Percentiles rank a stretch among this genome's conserved stretches.
phyloP scores from a whole-genome alignment of 1,140 invertebrate genomes.

The Eciton burchellii region DNA sequence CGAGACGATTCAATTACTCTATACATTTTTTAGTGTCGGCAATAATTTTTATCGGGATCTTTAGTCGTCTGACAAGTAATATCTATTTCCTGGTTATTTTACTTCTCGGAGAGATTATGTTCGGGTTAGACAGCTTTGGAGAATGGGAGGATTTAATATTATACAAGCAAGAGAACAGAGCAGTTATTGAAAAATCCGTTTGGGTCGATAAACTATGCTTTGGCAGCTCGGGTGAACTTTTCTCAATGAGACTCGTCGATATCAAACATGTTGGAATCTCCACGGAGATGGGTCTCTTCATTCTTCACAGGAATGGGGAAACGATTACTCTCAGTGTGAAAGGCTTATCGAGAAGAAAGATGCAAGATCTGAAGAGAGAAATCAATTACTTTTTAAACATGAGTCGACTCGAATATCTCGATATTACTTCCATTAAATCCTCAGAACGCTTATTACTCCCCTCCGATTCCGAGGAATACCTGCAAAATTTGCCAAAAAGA shows the following conservation, averaged over 20 bases:
- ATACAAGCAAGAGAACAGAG: conserved; percentile 72
- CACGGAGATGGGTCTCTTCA: conserved; percentile 71
- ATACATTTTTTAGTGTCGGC: conserved; percentile 66
- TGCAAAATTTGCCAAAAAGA: conserved; percentile 25
- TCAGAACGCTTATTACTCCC: conserved; percentile 53
- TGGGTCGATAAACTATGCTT: conserved; percentile 74
- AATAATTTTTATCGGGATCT: conserved; percentile 68
- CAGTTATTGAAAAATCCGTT: conserved; percentile 61
- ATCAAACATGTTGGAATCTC: conserved; percentile 75
- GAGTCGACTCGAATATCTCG: conserved; percentile 55
- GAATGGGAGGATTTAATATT: conserved; percentile 76
- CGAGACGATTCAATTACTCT: neutral
- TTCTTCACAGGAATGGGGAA: conserved; percentile 68
- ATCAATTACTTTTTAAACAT: conserved; percentile 71
- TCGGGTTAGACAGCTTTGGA: conserved; percentile 73
- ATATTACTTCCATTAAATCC: conserved; percentile 51
- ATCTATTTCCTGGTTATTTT: conserved; percentile 63
- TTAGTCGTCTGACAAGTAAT: conserved; percentile 63
- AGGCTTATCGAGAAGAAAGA: conserved; percentile 69
- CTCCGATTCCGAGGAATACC: conserved; percentile 63
- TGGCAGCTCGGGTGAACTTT: neutral
- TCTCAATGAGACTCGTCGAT: conserved; percentile 68
- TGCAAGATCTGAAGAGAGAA: conserved; percentile 69
- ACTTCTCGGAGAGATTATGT: conserved; percentile 73
- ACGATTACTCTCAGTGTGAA: conserved; percentile 68